These are phyloP conservation scores for Lycodopsis pacificus DNA, from an alignment of 2,797 vertebrate genomes.

Conservation along the genomic window DNA sequence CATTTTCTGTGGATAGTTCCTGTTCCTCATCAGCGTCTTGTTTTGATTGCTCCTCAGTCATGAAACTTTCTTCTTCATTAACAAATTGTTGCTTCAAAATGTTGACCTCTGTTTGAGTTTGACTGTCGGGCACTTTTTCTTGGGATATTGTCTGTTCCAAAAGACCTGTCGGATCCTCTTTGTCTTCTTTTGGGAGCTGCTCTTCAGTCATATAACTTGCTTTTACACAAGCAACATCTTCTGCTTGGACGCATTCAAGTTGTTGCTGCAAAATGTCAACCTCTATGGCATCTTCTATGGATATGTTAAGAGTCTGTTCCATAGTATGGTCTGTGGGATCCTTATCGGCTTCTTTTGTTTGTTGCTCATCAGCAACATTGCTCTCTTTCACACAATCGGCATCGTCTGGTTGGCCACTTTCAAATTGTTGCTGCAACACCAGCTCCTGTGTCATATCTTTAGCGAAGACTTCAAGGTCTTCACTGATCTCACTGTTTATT, in stretches of 20 bases:
- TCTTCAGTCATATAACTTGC: slow-evolving; percentile 25
- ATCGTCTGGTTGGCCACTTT: slow-evolving; percentile 20
- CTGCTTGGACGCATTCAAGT: slow-evolving; percentile 20
- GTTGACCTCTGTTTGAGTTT: slow-evolving; percentile 7
- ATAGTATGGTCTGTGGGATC: background rate
- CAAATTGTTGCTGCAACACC: slow-evolving; percentile 28
- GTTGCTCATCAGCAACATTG: slow-evolving; percentile 22
- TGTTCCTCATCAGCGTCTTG: slow-evolving; percentile 22
- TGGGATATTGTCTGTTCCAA: slow-evolving; percentile 6
- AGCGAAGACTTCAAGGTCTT: background rate
- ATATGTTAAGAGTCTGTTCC: slow-evolving; percentile 22
- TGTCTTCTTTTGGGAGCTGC: slow-evolving; percentile 19
- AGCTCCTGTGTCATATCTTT: slow-evolving; percentile 20
- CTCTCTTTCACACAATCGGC: slow-evolving; percentile 23
- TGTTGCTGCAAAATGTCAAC: slow-evolving; percentile 14
- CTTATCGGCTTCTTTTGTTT: slow-evolving; percentile 11
- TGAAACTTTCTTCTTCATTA: background rate
- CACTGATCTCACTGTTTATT: slow-evolving; percentile 24
- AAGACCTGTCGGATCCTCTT: slow-evolving; percentile 8
- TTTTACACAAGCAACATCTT: slow-evolving; percentile 23
- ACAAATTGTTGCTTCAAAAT: slow-evolving; percentile 17
- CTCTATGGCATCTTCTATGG: slow-evolving; percentile 25
- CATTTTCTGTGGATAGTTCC: slow-evolving; percentile 8
- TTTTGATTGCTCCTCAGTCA: slow-evolving; percentile 20
- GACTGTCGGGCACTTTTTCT: slow-evolving; percentile 19